phyloP scores from a whole-genome alignment of 1,140 invertebrate genomes.

The Helicoverpa zea region DNA sequence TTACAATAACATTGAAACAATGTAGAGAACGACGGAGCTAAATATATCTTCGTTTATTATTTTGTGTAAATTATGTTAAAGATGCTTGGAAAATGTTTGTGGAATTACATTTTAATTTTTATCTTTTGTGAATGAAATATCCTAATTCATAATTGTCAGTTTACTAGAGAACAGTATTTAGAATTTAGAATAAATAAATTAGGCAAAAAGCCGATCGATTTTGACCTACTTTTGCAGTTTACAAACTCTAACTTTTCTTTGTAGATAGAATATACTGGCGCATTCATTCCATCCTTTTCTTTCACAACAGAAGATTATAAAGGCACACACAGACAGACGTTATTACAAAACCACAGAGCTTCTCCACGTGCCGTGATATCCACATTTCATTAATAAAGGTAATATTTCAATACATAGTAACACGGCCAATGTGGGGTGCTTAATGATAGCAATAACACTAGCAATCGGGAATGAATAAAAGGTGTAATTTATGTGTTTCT shows the following conservation, averaged over 20 bases:
- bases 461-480: slow-evolving; percentile 80
- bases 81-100: too few relatives aligned
- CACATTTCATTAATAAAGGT: slow-evolving; percentile 46
- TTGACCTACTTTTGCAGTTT: too few relatives aligned
- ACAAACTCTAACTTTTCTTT: too few relatives aligned
- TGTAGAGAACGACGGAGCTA: background rate
- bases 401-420: slow-evolving; percentile 47
- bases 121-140: too few relatives aligned
- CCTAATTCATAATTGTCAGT: too few relatives aligned
- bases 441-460: slow-evolving; percentile 78
- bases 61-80: background rate
- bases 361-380: slow-evolving; percentile 26
- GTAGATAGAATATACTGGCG: too few relatives aligned
- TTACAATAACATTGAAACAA: slow-evolving; percentile 4
- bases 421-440: slow-evolving; percentile 59
- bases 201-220: too few relatives aligned
- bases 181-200: too few relatives aligned
- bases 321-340: background rate
- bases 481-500: slow-evolving; percentile 80
- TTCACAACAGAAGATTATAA: background rate
- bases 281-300: too few relatives aligned
- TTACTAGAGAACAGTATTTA: too few relatives aligned
- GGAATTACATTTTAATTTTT: too few relatives aligned
- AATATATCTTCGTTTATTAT: background rate
- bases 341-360: background rate